Conservation (phyloP, 2,113 vertebrate genomes). For the Tringa solitaria region DNA sequence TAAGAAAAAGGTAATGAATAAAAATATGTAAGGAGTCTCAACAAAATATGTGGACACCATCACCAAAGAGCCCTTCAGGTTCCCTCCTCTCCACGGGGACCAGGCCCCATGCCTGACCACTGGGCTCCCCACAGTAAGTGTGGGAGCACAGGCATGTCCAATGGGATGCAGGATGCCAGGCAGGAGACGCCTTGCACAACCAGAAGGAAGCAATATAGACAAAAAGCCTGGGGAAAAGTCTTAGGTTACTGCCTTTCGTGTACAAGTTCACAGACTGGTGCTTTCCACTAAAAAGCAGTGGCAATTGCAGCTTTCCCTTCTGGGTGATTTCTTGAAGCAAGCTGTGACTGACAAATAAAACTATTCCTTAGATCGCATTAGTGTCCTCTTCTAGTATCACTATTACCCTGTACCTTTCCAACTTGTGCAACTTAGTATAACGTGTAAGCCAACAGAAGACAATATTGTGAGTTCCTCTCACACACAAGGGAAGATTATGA, state of each 20-base stretch:
- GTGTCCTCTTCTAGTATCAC: neutral
- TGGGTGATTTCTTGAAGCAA: neutral
- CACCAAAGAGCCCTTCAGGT: neutral
- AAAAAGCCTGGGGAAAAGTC: neutral
- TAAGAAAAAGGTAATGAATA: neutral
- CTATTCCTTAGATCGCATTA: neutral
- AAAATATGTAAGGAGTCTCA: neutral
- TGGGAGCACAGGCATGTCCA: accelerated
- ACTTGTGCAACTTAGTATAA: neutral
- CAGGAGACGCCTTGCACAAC: neutral
- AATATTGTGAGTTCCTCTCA: neutral
- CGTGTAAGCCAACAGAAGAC: neutral
- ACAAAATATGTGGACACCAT: neutral
- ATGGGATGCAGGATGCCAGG: accelerated
- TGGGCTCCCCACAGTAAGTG: accelerated
- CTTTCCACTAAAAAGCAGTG: neutral
- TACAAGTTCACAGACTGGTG: neutral
- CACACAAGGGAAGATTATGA: neutral
- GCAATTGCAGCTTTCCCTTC: neutral
- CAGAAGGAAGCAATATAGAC: neutral
- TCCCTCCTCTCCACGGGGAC: neutral
- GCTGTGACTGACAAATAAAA: neutral
- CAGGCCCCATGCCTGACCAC: accelerated
- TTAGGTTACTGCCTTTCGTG: neutral
- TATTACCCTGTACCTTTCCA: neutral